Evolutionary conservation across 2,113 vertebrate genomes (phyloP).

Genomic region (Trogon melanurus): DNA sequence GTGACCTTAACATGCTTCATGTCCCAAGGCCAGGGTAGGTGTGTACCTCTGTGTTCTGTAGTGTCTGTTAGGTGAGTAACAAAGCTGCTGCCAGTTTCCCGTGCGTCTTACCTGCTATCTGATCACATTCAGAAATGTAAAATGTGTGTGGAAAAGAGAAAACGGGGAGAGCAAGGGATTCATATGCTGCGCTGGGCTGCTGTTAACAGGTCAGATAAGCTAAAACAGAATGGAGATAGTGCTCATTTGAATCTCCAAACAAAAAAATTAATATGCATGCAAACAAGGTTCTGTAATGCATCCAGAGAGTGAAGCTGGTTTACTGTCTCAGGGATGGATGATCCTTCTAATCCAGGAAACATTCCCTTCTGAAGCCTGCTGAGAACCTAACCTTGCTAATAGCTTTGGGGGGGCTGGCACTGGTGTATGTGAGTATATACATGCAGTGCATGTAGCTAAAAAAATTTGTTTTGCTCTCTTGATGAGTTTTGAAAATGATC

Average conservation of each 20-base stretch:
- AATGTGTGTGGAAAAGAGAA: background rate
- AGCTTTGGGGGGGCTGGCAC: background rate
- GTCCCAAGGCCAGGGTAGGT: background rate
- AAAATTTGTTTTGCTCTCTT: background rate
- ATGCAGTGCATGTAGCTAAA: background rate
- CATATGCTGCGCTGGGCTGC: background rate
- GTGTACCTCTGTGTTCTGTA: background rate
- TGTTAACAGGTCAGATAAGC: conserved; percentile 16
- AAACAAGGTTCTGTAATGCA: background rate
- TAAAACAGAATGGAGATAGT: background rate
- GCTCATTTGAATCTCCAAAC: background rate
- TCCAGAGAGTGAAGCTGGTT: background rate
- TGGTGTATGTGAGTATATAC: background rate
- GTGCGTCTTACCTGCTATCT: background rate
- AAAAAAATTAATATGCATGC: background rate
- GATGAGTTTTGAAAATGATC: background rate
- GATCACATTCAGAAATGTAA: conserved; percentile 21
- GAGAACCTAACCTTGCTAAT: background rate
- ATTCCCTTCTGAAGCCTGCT: background rate
- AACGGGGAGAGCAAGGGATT: background rate
- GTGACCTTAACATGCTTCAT: background rate
- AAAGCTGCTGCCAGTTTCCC: background rate
- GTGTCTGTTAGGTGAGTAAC: background rate
- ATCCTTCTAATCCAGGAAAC: background rate
- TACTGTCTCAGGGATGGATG: background rate